Base-by-base conservation (phyloP, 37 sponge, comb jelly and placozoan species). In the Dysidea cf. avara region DNA sequence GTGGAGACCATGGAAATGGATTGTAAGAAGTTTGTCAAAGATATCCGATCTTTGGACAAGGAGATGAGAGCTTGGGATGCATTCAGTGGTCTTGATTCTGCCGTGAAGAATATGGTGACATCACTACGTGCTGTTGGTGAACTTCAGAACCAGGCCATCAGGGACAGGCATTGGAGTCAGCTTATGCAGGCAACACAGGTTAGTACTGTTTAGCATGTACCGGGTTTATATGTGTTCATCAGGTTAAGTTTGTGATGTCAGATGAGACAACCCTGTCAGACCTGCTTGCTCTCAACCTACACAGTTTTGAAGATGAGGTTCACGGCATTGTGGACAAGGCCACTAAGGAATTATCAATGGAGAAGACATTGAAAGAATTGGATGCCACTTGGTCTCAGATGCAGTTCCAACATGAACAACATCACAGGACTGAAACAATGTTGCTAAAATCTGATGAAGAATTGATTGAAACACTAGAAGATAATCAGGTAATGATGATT, bases 51-150 rank as follows among this genome's bases (percentile, higher is more conserved):
- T 1, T 58, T 98, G 73, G 95, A 98, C 83, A 94, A 95, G 67
- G 99, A 98, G 77, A 92, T 89, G 86, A 75, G 99, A 22, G 95
- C 99, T 3, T 98, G 99, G 99, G 92, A 98, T 77, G 90, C 87
- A n/a, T 89, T 86, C 66, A 78, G 72, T 78, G 99, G 99, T 12
- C 75, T 98, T 72, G 96, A 95, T 53, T 82, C 90, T 16, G 64
- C 81, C 37, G 99, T 98, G 39, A 98, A 98, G 86, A 98, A 98
- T 74, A 98, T 98, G 99, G 90, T 98, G 85, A 98, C 99, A 20
- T 94, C 99, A 53, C 75, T 98, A 52, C 56, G 93, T 43, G 90
- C 96, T 56, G 99, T 98, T 3, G 94, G 93, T 17, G 99, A 98
- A 66, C 83, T 98, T 51, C 99, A 98, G 81, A 98, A 98, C 77